phyloP scores from a whole-genome alignment of 1,140 invertebrate species.

The Papilio machaon region DNA sequence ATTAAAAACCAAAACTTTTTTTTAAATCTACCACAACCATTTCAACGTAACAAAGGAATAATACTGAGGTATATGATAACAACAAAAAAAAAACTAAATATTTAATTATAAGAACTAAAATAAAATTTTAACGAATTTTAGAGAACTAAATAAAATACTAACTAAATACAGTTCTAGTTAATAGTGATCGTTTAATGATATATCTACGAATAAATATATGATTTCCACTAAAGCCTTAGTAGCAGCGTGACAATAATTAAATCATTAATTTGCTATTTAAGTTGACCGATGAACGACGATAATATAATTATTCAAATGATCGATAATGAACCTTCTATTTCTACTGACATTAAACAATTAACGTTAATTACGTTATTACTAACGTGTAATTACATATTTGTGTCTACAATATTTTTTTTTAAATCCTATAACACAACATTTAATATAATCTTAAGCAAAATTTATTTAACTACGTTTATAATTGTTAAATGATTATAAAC shows the following conservation, averaged over 20 bases:
- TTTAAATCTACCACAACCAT: constrained; percentile 29
- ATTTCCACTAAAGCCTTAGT: neutral
- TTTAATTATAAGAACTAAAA: neutral
- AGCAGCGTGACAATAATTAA: neutral
- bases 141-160: neutral
- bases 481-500: constrained; percentile 25
- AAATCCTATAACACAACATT: constrained; percentile 40
- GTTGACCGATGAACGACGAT: neutral
- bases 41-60: constrained; percentile 5
- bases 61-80: neutral
- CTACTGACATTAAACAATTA: constrained; percentile 11
- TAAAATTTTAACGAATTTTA: neutral
- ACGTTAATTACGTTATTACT: neutral
- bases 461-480: constrained; percentile 41
- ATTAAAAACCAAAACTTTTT: neutral
- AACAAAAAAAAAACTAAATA: neutral
- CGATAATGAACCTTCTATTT: constrained; percentile 2
- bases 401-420: constrained; percentile 41
- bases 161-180: neutral
- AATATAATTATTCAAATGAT: neutral
- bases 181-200: neutral
- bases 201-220: neutral
- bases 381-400: constrained; percentile 18
- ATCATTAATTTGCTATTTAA: neutral
- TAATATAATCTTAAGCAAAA: constrained; percentile 42